Evolutionary conservation across 2,797 vertebrate species (phyloP).

Genomic region (Typhlichthys eigenmanni): DNA sequence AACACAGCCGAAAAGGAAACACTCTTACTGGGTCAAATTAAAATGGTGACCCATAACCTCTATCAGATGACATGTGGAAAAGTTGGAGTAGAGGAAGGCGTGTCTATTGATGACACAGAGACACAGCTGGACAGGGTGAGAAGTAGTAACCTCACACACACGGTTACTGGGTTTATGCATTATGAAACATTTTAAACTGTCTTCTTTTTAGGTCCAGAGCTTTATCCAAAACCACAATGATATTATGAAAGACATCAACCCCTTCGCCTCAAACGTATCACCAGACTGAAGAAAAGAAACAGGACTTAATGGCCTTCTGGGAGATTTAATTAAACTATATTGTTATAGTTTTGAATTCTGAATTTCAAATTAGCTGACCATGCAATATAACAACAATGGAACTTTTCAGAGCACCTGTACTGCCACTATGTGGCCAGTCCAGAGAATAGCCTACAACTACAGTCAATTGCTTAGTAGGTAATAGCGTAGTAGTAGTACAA

Average conservation of each 20-base stretch:
- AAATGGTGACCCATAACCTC: conserved; percentile 79
- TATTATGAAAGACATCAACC: conserved; percentile 49
- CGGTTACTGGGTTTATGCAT: background rate
- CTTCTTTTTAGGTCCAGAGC: conserved; percentile 73
- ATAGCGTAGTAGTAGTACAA: too few species aligned
- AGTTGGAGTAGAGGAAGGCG: conserved; percentile 16
- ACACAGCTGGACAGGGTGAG: conserved; percentile 82
- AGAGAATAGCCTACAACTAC: conserved; percentile 3
- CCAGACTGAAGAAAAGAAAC: conserved; percentile 2
- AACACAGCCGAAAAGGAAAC: conserved; percentile 76
- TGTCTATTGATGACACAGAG: conserved; percentile 76
- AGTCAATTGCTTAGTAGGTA: too few species aligned
- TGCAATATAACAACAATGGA: background rate
- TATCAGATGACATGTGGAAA: conserved; percentile 70
- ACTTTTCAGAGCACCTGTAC: conserved; percentile 16
- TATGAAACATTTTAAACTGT: background rate
- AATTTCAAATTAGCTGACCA: background rate
- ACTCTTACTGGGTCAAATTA: conserved; percentile 76
- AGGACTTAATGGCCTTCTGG: background rate
- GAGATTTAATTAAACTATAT: conserved; percentile 1
- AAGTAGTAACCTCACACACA: conserved; percentile 10
- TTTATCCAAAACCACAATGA: conserved; percentile 71
- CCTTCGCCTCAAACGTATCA: background rate
- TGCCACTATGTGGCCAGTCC: conserved; percentile 48
- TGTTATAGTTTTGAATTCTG: background rate